Conservation (phyloP, 2,797 vertebrate species). For the Galaxias olidus region DNA sequence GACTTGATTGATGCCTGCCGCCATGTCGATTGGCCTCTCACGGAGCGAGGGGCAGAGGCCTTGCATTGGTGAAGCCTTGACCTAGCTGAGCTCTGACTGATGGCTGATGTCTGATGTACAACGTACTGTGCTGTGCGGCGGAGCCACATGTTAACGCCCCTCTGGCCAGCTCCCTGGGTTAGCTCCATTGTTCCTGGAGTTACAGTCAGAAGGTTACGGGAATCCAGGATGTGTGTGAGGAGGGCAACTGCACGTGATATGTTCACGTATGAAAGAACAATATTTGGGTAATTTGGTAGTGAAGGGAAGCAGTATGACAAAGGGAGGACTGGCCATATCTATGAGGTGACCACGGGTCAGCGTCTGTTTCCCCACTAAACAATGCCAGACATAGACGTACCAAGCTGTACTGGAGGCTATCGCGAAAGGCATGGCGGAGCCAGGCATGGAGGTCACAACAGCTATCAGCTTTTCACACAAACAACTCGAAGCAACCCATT, state of each 20-base stretch:
- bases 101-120: slow-evolving; percentile 21
- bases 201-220: slow-evolving; percentile 15
- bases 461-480: slow-evolving; percentile 39
- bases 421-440: slow-evolving; percentile 34
- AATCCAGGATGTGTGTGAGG: slow-evolving; percentile 20
- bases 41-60: slow-evolving; percentile 6
- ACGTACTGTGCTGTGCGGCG: slow-evolving; percentile 29
- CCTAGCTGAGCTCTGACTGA: slow-evolving; percentile 33
- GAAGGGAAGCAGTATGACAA: slow-evolving; percentile 9
- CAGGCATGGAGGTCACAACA: slow-evolving; percentile 38
- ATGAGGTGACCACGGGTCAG: slow-evolving; percentile 16
- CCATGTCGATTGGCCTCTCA: slow-evolving; percentile 46
- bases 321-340: slow-evolving; percentile 33
- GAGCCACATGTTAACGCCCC: slow-evolving; percentile 33
- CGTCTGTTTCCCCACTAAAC: slow-evolving; percentile 49
- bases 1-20: slow-evolving; percentile 35
- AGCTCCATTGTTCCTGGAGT: slow-evolving; percentile 29
- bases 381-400: slow-evolving; percentile 37
- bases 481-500: slow-evolving; percentile 46
- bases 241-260: slow-evolving; percentile 42
- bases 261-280: slow-evolving; percentile 60
- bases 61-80: slow-evolving; percentile 44
- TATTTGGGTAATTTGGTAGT: slow-evolving; percentile 44
- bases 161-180: slow-evolving; percentile 16
- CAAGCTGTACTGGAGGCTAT: slow-evolving; percentile 38